Conservation (phyloP, 2,113 vertebrate genomes). For the Melanotaenia duboulayi region DNA sequence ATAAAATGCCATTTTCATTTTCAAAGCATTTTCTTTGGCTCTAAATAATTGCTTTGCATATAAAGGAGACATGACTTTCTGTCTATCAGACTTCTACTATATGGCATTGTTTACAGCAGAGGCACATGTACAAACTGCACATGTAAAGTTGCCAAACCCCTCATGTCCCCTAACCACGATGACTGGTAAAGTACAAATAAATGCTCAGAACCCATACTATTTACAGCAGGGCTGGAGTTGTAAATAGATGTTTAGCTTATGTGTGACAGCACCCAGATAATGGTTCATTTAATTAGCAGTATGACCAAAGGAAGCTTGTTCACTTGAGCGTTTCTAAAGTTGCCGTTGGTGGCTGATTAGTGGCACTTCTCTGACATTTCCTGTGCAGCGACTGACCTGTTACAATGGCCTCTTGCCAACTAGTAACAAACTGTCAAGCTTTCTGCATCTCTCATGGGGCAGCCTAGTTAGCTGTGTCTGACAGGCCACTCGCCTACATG, state of each 20-base stretch:
- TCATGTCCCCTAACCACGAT: background rate
- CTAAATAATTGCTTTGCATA: background rate
- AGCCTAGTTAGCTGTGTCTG: slow-evolving; percentile 76
- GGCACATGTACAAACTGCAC: background rate
- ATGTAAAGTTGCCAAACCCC: background rate
- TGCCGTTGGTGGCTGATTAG: slow-evolving; percentile 47
- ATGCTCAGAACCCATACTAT: slow-evolving; percentile 12
- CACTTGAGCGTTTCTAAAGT: slow-evolving; percentile 13
- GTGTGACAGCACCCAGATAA: slow-evolving; percentile 6
- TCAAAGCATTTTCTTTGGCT: background rate
- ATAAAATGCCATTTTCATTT: slow-evolving; percentile 34
- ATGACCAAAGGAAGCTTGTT: slow-evolving; percentile 18
- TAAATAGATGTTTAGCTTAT: slow-evolving; percentile 31
- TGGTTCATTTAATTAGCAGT: slow-evolving; percentile 24
- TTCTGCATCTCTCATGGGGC: slow-evolving; percentile 78
- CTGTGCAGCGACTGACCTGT: slow-evolving; percentile 62
- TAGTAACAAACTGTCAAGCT: slow-evolving; percentile 77
- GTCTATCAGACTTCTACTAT: slow-evolving; percentile 8
- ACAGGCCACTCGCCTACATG: slow-evolving; percentile 77
- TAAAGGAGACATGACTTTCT: background rate
- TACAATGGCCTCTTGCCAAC: slow-evolving; percentile 77
- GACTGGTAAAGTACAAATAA: slow-evolving; percentile 6
- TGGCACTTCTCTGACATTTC: slow-evolving; percentile 61
- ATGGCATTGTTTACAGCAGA: slow-evolving; percentile 6
- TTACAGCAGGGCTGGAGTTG: slow-evolving; percentile 3